Evolutionary conservation across 2,888 invertebrate species (phyloP), one percentile per base, ranked within the genome.

Genomic region (Melanostoma scalare): DNA sequence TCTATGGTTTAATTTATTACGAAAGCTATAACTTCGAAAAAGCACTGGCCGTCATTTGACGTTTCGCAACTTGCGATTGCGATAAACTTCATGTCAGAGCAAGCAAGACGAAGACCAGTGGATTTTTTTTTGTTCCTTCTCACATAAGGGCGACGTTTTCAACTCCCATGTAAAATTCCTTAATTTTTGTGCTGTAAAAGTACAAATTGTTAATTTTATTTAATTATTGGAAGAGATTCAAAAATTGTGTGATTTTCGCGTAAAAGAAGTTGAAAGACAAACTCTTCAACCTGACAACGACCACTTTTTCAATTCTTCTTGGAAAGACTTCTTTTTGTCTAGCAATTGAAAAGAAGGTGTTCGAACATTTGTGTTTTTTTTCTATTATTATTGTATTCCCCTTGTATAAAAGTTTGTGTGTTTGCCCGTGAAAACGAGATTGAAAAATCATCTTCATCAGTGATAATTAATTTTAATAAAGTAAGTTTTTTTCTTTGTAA

Each of bases 81-180:
- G 33, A 46, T 35, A 42, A 75, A 55, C 50, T 75, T 69, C 42
- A 52, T 52, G 63, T 73, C 72, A 50, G 31, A 68, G 65, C 31
- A 33, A 63, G 20, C 20, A 20, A 20, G 20, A 20, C 20, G 20
- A 20, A 20, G 20, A 20, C 20, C 20, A 67, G 48, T 77, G 60
- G 72, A 61, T 58, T 76, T 72, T 69, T 76, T 81, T 82, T 82
- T 68, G 46, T 53, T 74, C 69, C 63, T 73, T 78, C 74, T 78
- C 63, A 63, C 68, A 69, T 40, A 74, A 61, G 68, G 72, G 58
- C 68, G 77, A 72, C 65, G 65, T 73, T 78, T 74, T 58, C 56
- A 82, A 63, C 73, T 77, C 77, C 65, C 44, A 58, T 58, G 5
- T 36, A 10, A 44, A 44, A 60, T 69, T 77, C 67, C 72, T 82